phyloP scores from a whole-genome alignment of 2,888 invertebrate species.

The Conomelus anceps region DNA sequence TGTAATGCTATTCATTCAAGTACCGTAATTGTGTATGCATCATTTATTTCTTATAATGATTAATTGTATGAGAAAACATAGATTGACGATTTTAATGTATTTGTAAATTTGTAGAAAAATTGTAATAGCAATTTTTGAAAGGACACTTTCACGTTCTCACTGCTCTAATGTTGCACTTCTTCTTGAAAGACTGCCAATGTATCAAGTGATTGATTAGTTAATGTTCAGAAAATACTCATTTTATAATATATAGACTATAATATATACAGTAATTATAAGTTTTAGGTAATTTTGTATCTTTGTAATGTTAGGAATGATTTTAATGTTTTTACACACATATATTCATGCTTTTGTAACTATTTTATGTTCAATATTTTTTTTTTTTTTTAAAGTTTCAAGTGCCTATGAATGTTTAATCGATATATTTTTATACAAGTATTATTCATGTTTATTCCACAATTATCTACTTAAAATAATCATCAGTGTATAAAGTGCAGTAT shows the following conservation, averaged over 20 bases:
- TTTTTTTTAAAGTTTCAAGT: neutral
- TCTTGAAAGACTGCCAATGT: neutral
- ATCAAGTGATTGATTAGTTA: neutral
- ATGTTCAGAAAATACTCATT: neutral
- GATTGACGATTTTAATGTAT: neutral
- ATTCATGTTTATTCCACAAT: no score
- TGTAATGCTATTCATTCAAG: no score
- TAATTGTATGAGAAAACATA: neutral
- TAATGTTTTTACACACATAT: neutral
- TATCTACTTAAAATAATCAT: no score
- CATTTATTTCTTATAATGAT: no score
- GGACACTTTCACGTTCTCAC: neutral
- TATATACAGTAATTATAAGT: neutral
- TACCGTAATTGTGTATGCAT: no score
- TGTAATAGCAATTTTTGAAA: neutral
- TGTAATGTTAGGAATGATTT: neutral
- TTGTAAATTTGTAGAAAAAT: neutral
- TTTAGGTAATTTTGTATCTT: neutral
- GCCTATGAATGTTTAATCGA: neutral
- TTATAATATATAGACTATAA: neutral
- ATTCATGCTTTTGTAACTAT: neutral
- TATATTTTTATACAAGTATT: neutral
- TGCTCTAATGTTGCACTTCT: neutral
- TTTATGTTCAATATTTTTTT: neutral
- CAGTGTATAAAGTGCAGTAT: neutral